Conservation (phyloP, 1,140 invertebrate species). For the Harlomillsia oculata region DNA sequence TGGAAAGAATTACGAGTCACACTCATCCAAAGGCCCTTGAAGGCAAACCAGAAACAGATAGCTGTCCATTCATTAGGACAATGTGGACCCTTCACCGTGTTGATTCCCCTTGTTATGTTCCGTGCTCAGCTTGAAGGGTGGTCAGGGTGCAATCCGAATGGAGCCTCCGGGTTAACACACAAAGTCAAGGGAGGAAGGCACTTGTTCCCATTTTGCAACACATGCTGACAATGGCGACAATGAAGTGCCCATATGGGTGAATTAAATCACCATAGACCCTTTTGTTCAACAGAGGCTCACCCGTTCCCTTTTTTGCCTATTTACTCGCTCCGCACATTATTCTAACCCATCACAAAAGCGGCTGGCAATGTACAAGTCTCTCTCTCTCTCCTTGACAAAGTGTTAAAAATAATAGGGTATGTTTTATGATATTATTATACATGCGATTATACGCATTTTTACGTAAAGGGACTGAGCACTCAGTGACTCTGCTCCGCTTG, state of each 20-base stretch:
- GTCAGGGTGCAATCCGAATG: neutral
- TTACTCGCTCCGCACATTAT: no score
- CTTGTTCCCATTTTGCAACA: conserved; percentile 29
- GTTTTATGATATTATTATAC: no score
- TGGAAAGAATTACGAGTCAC: no score
- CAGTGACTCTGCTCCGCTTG: no score
- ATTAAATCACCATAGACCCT: conserved; percentile 32
- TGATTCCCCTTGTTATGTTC: neutral
- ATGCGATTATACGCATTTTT: no score
- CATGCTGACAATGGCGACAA: conserved; percentile 30
- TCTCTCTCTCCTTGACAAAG: no score
- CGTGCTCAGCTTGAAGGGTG: neutral
- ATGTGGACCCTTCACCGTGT: neutral
- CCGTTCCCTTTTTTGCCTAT: conserved; percentile 5
- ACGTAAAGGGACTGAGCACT: no score
- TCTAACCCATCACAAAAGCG: no score
- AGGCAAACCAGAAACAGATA: neutral
- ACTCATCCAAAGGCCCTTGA: neutral
- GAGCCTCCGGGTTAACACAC: neutral
- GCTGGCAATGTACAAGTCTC: no score
- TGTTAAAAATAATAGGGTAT: no score
- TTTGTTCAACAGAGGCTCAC: neutral
- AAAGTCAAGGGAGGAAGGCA: conserved; percentile 1
- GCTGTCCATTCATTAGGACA: neutral
- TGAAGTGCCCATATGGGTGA: conserved; percentile 33